Conservation (phyloP, 2,888 invertebrate genomes). For the Pharmacophagus antenor region DNA sequence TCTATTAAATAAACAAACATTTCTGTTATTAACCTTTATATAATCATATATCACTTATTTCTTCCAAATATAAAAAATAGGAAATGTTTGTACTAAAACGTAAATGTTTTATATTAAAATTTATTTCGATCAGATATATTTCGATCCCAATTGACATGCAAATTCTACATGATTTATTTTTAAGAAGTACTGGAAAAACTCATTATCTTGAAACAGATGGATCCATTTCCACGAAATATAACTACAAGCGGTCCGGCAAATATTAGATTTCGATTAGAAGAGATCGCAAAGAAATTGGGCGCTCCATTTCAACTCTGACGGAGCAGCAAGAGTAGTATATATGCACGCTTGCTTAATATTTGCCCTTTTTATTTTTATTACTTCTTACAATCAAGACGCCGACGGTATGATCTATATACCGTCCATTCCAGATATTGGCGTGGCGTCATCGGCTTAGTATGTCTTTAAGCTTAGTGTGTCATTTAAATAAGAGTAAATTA, state of each 20-base stretch:
- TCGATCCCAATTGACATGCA: not conserved
- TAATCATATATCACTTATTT: too few relatives aligned
- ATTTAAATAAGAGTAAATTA: too few relatives aligned
- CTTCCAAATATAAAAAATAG: too few relatives aligned
- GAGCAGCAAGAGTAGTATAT: not conserved
- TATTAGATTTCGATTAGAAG: slow-evolving; percentile 25
- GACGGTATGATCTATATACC: not conserved
- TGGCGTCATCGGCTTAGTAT: not conserved
- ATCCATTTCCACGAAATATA: slow-evolving; percentile 16
- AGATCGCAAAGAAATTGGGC: slow-evolving; percentile 21
- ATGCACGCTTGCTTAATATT: not conserved
- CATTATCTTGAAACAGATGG: slow-evolving; percentile 11
- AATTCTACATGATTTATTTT: not conserved
- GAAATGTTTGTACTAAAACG: too few relatives aligned
- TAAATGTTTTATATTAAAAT: not conserved
- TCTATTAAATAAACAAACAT: not conserved
- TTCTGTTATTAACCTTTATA: too few relatives aligned
- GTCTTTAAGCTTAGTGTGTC: too few relatives aligned
- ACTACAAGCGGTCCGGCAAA: slow-evolving; percentile 18
- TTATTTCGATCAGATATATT: not conserved
- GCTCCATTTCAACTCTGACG: slow-evolving; percentile 2
- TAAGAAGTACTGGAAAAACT: not conserved
- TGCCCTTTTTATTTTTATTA: not conserved
- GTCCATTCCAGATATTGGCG: not conserved
- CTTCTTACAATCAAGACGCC: not conserved